phyloP scores from a whole-genome alignment of 1,140 invertebrate species.

The Penaeus japonicus region DNA sequence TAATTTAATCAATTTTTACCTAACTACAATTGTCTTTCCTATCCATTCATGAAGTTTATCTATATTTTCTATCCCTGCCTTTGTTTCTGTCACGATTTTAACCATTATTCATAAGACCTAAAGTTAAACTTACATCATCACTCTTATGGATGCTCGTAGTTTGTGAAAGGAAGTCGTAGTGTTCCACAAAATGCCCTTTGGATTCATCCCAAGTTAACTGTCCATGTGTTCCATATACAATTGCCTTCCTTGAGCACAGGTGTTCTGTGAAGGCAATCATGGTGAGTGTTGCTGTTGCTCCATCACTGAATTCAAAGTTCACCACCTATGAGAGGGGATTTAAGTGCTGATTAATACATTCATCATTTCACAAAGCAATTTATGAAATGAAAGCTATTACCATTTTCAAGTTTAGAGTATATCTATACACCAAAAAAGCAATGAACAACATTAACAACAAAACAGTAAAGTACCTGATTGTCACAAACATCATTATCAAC shows the following conservation, averaged over 20 bases:
- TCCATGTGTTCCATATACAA: conserved; percentile 59
- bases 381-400: background rate
- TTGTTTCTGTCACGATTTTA: too few relatives aligned
- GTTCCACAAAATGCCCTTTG: conserved; percentile 48
- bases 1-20: too few relatives aligned
- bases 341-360: background rate
- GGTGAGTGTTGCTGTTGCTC: conserved; percentile 65
- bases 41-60: too few relatives aligned
- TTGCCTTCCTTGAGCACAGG: conserved; percentile 62
- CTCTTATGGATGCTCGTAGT: conserved; percentile 48
- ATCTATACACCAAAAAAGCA: background rate
- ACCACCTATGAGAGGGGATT: conserved; percentile 62
- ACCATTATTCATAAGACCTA: too few relatives aligned
- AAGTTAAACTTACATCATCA: conserved; percentile 37
- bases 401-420: background rate
- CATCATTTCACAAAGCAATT: background rate
- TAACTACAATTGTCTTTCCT: too few relatives aligned
- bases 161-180: conserved; percentile 61
- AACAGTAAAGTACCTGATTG: conserved; percentile 27
- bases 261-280: conserved; percentile 67
- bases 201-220: conserved; percentile 60
- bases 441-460: background rate
- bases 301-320: conserved; percentile 66
- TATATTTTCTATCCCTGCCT: too few relatives aligned
- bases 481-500: conserved; percentile 52